Conservation (phyloP, 2,888 invertebrate genomes). For the Xestia ashworthii region DNA sequence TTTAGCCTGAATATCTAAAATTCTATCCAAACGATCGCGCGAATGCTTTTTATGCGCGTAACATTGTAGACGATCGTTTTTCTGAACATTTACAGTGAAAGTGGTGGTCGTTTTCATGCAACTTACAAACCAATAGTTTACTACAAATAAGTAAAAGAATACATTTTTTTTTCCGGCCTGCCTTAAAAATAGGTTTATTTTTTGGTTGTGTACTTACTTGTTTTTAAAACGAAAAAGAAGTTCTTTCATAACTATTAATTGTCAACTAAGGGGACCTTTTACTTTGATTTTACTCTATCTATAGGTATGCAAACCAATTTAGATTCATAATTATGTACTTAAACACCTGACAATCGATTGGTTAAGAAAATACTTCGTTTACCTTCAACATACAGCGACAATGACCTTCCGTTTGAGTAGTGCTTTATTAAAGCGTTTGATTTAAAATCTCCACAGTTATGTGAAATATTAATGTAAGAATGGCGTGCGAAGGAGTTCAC, state of each 20-base stretch:
- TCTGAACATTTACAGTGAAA: slow-evolving; percentile 19
- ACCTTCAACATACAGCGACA: slow-evolving; percentile 45
- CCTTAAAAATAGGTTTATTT: not conserved
- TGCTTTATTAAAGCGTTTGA: slow-evolving; percentile 39
- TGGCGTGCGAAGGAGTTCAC: slow-evolving; percentile 66
- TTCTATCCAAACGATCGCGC: slow-evolving; percentile 20
- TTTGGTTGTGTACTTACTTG: not conserved
- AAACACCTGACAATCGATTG: not conserved
- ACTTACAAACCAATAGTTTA: slow-evolving; percentile 16
- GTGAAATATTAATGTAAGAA: slow-evolving; percentile 60
- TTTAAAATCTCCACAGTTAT: slow-evolving; percentile 61
- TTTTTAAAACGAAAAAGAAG: not conserved
- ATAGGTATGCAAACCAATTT: not conserved
- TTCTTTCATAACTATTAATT: not conserved
- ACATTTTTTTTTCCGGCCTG: not conserved
- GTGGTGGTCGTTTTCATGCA: not conserved
- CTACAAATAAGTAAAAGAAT: slow-evolving; percentile 3
- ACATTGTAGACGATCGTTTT: slow-evolving; percentile 13
- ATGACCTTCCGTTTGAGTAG: slow-evolving; percentile 51
- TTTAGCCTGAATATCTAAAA: slow-evolving; percentile 23
- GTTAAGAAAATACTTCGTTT: slow-evolving; percentile 14
- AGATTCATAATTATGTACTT: not conserved
- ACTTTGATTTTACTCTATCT: not conserved
- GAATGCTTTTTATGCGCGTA: slow-evolving; percentile 15
- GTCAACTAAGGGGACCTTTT: not conserved